Conservation (phyloP, 2,113 vertebrate species). For the Hystrix brachyura region DNA sequence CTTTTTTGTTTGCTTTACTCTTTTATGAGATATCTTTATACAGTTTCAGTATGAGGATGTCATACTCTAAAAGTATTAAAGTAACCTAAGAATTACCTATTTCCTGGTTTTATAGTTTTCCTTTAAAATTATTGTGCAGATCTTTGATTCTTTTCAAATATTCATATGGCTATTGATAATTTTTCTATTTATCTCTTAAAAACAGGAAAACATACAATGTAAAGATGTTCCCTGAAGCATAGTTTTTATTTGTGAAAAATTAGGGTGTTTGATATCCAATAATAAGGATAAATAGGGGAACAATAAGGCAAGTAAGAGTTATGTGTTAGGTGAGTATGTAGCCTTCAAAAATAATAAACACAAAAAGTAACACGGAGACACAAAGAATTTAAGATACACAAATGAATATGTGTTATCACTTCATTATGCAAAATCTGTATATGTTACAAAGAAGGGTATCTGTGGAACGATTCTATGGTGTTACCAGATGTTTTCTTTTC, state of each 20-base stretch:
- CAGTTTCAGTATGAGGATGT: background rate
- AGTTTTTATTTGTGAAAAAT: background rate
- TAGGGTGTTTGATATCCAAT: background rate
- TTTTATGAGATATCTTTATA: background rate
- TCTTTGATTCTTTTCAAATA: background rate
- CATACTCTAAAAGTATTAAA: background rate
- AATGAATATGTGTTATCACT: background rate
- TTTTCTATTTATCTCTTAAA: background rate
- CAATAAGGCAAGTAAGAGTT: background rate
- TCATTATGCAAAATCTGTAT: background rate
- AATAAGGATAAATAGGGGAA: background rate
- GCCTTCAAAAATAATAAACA: background rate
- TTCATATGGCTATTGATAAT: background rate
- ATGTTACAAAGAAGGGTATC: background rate
- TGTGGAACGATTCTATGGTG: background rate
- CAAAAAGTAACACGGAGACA: background rate
- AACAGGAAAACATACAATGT: background rate
- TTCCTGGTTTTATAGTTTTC: background rate
- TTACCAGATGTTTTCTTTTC: background rate
- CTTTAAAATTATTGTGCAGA: background rate
- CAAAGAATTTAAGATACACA: background rate
- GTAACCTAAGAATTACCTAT: background rate
- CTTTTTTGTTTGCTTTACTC: background rate
- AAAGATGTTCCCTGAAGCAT: background rate
- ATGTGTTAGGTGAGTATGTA: fast-evolving